Base-by-base conservation (phyloP, 2,888 invertebrate species). In the Calameuta pallipes region DNA sequence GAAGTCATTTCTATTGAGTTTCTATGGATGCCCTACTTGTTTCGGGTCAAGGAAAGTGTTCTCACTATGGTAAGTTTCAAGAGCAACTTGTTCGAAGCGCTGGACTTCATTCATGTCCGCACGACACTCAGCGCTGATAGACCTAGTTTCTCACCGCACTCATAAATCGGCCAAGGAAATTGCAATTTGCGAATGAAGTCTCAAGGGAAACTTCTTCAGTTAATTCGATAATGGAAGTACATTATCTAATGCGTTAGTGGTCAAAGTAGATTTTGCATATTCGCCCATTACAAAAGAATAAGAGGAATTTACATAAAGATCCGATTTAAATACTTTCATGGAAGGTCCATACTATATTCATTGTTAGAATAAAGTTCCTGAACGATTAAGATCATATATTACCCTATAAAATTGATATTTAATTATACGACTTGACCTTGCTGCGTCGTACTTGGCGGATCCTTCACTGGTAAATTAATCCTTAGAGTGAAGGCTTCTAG, bases 91-190 rank as follows among this genome's bases (percentile, higher is more conserved):
- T 56, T 56, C 56, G 6, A 56, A 56, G 56, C 23, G 23, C 23
- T 56, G 56, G 56, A 56, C 56, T 56, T 56, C 56, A 56, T 56
- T 56, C 56, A 56, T 56, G 56, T 56, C 56, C 56, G 56, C 41
- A 15, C 56, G 56, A 23, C 23, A 56, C 56, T 56, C 56, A 2
- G 9, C 56, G 9, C 56, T 9, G 9, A 56, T 23, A 56, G 56
- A 56, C 56, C 56, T 56, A 56, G 56, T 56, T 56, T 56, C 56
- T 56, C 56, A 56, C 56, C 56, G 23, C 56, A 56, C 56, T 56
- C 23, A 56, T 75, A 78, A 75, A 78, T 78, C 71, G 78, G 78
- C 78, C 78, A 78, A 78, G 78, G 78, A 75, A 78, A 78, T 74
- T 69, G 41, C 33, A 74, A 69, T 34, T 75, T 56, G 23, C 56